These are phyloP conservation scores for Drosophila rufa DNA, from an alignment of 1,140 invertebrate genomes.

Conservation along the genomic window DNA sequence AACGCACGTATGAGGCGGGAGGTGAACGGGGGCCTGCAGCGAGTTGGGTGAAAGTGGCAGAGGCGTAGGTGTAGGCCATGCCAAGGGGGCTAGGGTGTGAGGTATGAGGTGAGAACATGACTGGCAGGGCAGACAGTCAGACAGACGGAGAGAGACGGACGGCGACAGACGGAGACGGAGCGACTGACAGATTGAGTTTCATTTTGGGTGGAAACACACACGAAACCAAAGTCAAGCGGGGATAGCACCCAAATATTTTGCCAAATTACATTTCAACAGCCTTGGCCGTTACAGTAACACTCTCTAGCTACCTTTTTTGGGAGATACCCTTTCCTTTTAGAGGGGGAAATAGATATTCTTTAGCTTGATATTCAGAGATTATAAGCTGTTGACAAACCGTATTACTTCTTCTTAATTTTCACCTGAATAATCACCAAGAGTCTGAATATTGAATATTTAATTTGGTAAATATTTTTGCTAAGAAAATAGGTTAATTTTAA, in stretches of 20 bases:
- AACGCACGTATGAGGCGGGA: constrained; percentile 54
- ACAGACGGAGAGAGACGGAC: background rate
- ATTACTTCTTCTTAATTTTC: too few relatives aligned
- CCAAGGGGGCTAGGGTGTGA: background rate
- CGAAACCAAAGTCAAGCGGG: constrained; percentile 67
- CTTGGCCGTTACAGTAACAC: constrained; percentile 60
- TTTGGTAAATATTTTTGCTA: too few relatives aligned
- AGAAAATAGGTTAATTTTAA: too few relatives aligned
- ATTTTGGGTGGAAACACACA: constrained; percentile 62
- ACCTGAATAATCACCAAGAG: too few relatives aligned
- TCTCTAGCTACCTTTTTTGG: constrained; percentile 9
- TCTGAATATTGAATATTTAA: too few relatives aligned
- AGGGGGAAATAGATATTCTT: accelerated
- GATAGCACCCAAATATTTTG: constrained; percentile 71
- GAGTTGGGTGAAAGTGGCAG: background rate
- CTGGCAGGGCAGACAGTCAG: constrained; percentile 44
- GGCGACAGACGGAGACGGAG: constrained; percentile 50
- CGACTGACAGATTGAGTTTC: constrained; percentile 78
- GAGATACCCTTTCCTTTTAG: constrained; percentile 25
- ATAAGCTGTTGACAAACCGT: background rate
- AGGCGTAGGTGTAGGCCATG: constrained; percentile 23
- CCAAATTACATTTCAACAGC: constrained; percentile 83
- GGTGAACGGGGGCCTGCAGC: background rate
- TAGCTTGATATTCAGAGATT: background rate
- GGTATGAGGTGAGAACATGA: constrained; percentile 44